A percentile compares a stretch with the other conserved stretches of the same genome.
These are phyloP conservation scores for Falco peregrinus DNA, from an alignment of 2,797 vertebrate species.

Conservation along the genomic window DNA sequence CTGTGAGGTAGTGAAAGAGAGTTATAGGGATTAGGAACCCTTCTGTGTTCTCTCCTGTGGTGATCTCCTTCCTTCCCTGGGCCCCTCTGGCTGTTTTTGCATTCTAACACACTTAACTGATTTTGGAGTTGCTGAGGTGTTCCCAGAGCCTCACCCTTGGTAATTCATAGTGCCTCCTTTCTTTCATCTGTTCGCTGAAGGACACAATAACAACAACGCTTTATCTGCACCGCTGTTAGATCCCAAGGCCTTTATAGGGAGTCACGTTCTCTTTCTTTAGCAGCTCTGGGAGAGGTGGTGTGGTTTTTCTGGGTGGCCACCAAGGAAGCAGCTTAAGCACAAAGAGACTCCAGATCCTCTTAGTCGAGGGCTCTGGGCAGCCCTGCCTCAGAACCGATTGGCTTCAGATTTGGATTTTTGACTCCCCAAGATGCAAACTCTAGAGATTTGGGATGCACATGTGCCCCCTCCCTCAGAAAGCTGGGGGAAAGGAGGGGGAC, in stretches of 20 bases:
- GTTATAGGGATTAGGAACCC: slow-evolving; percentile 50
- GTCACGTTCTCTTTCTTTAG: not conserved
- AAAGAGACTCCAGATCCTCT: not conserved
- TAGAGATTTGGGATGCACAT: not conserved
- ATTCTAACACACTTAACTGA: slow-evolving; percentile 32
- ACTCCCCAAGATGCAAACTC: not conserved
- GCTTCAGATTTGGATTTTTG: not conserved
- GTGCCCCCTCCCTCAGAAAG: not conserved
- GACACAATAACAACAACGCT: slow-evolving; percentile 25
- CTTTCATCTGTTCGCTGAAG: slow-evolving; percentile 49
- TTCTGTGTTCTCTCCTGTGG: slow-evolving; percentile 16
- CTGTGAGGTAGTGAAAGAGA: slow-evolving; percentile 33
- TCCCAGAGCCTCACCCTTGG: slow-evolving; percentile 56
- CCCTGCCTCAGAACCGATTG: not conserved
- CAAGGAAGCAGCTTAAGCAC: not conserved
- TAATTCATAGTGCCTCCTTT: slow-evolving; percentile 35
- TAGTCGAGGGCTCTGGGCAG: not conserved
- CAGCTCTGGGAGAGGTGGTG: not conserved
- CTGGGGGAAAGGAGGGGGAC: not conserved
- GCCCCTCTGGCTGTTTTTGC: slow-evolving; percentile 55
- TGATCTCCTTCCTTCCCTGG: slow-evolving; percentile 24
- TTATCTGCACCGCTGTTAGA: not conserved
- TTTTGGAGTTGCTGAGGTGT: slow-evolving; percentile 6
- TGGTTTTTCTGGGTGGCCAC: not conserved
- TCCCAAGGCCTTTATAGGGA: not conserved